Evolutionary conservation across 2,888 invertebrate species (phyloP), one percentile per base, ranked within the genome.

Genomic region (Phengaris arion): DNA sequence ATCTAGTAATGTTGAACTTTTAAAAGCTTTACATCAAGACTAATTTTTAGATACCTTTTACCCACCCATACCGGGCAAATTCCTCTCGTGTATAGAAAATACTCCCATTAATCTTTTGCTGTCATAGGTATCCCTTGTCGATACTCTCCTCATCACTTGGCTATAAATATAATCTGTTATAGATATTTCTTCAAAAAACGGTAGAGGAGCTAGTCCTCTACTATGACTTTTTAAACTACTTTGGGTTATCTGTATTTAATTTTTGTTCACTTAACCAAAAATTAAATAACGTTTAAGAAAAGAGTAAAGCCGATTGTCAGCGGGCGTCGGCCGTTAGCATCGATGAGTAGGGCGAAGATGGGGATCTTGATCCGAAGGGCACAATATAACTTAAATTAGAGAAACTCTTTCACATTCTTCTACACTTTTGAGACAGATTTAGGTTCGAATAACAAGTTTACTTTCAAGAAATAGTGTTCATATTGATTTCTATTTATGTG

Each of bases 101-200:
- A 64, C 35, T 64, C 64, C 35, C 64, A 64, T 64, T 64, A 64
- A 64, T 64, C 35, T 64, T 55, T 9, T 59, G 64, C 12, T 64
- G 64, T 35, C 22, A 59, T 59, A 35, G 22, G 64, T 64, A 64
- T 35, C 35, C 64, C 64, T 35, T 64, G 35, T 64, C 35, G 64
- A 64, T 64, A 64, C 35, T 59, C 22, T 59, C 10, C 35, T 64
- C 64, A 64, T 64, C 64, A 35, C 48, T 48, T 48, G 8, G 6
- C 48, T 48, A 48, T 35, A 64, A 12, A 22, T 52, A 52, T 52
- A 52, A 52, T 52, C 52, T 52, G 2, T 8, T 52, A 10, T 9
- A 52, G 52, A 9, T 52, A 52, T 48, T 6, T 48, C 48, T 35
- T 35, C 2, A 35, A 35, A 35, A 35, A 35, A 35, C 4, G 35